Percentiles rank a stretch among this genome's conserved stretches.
These are phyloP conservation scores for Caenorhabditis brenneri DNA, from an alignment of 1,140 invertebrate genomes.

Conservation along the genomic window DNA sequence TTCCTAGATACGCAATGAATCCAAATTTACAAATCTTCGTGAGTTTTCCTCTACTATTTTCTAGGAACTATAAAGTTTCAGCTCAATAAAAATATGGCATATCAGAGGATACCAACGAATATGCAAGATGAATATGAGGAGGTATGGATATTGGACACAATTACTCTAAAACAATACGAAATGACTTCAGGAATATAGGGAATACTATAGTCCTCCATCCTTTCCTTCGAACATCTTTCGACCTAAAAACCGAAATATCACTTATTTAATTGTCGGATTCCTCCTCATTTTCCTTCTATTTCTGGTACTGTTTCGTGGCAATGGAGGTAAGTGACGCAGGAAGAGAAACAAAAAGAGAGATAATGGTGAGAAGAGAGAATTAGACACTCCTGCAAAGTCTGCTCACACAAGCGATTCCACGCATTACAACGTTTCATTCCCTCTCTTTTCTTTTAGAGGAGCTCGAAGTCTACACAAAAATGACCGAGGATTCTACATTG, in stretches of 20 bases:
- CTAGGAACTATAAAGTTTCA: not conserved
- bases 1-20: slow-evolving; percentile 17
- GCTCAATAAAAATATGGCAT: not conserved
- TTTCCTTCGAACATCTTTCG: not conserved
- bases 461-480: not conserved
- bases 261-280: not conserved
- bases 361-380: not conserved
- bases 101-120: not conserved
- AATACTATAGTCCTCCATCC: not conserved
- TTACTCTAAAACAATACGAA: not conserved
- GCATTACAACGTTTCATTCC: not conserved
- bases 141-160: not conserved
- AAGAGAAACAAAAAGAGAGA: not conserved
- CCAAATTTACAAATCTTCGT: slow-evolving; percentile 27
- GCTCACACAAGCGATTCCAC: too few relatives aligned
- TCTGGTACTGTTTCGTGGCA: not conserved
- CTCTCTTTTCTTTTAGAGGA: not conserved
- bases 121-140: not conserved
- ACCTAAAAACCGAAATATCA: not conserved
- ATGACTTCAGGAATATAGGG: not conserved
- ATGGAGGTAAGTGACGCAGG: not conserved
- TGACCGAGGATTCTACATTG: not conserved
- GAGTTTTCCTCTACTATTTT: not conserved
- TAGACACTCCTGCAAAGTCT: not conserved
- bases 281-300: not conserved